These are phyloP conservation scores for Plotosus lineatus DNA, from an alignment of 2,113 vertebrate genomes.

Conservation along the genomic window DNA sequence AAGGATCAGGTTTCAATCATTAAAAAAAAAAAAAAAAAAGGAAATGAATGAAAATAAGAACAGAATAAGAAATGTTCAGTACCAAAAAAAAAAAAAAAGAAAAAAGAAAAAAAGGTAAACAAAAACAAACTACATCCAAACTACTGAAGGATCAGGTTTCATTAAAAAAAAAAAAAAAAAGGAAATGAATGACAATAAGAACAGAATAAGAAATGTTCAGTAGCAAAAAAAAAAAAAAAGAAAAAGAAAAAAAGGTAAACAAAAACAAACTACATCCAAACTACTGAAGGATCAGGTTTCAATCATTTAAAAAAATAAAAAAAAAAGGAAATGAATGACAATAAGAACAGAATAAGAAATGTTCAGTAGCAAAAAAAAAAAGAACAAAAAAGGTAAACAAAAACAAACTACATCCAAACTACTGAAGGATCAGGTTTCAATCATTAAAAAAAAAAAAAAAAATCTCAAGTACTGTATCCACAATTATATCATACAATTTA, in stretches of 20 bases:
- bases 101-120: neutral
- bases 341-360: neutral
- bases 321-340: neutral
- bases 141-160: neutral
- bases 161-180: no score
- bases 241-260: neutral
- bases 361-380: neutral
- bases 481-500: neutral
- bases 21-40: neutral
- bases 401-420: neutral
- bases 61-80: neutral
- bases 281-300: neutral
- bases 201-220: no score
- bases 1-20: no score
- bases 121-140: neutral
- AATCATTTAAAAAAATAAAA: neutral
- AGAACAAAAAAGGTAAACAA: neutral
- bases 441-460: no score
- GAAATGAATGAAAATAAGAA: neutral
- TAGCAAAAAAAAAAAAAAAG: no score
- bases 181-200: no score
- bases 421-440: no score
- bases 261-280: neutral
- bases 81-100: neutral
- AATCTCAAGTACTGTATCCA: slow-evolving; percentile 2